A percentile compares a stretch with the other conserved stretches of the same genome.
phyloP scores from a whole-genome alignment of 1,140 invertebrate genomes.

The Metaphire vulgaris region DNA sequence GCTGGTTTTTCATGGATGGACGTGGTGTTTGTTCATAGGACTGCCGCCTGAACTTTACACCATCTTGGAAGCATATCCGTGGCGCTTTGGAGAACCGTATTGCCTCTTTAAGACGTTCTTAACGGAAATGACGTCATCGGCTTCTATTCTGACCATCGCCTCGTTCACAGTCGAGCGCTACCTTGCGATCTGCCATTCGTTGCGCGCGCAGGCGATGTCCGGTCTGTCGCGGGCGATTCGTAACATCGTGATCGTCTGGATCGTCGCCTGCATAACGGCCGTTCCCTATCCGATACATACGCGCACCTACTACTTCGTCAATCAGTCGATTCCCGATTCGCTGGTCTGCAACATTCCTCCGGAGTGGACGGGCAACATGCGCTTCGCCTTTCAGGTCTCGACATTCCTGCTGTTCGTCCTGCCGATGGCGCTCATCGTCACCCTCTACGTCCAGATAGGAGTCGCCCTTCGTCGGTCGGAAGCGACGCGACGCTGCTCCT shows the following conservation, averaged over 20 bases:
- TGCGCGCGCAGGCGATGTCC: slow-evolving; percentile 77
- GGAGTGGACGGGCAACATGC: slow-evolving; percentile 38
- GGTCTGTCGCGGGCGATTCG: slow-evolving; percentile 70
- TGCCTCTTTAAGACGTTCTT: slow-evolving; percentile 75
- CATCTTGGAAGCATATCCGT: slow-evolving; percentile 81
- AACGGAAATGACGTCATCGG: too few species aligned
- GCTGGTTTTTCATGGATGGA: too few species aligned
- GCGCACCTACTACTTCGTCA: slow-evolving; percentile 38
- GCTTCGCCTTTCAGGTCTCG: slow-evolving; percentile 46
- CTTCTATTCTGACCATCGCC: slow-evolving; percentile 83
- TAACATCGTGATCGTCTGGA: slow-evolving; percentile 73
- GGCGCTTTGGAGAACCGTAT: slow-evolving; percentile 76
- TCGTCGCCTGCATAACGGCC: slow-evolving; percentile 67
- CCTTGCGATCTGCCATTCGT: slow-evolving; percentile 75
- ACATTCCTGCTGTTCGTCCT: slow-evolving; percentile 52
- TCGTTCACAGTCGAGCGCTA: slow-evolving; percentile 92
- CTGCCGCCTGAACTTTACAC: slow-evolving; percentile 77
- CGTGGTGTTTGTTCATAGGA: too few species aligned
- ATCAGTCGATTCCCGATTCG: slow-evolving; percentile 37
- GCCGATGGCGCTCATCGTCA: slow-evolving; percentile 51
- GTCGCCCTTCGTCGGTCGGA: slow-evolving; percentile 39
- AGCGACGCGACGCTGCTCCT: slow-evolving; percentile 25
- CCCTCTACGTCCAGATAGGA: slow-evolving; percentile 51
- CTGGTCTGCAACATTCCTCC: slow-evolving; percentile 45
- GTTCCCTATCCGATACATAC: slow-evolving; percentile 59